Conservation (phyloP, 2,113 vertebrate species). For the Caranx ignobilis region DNA sequence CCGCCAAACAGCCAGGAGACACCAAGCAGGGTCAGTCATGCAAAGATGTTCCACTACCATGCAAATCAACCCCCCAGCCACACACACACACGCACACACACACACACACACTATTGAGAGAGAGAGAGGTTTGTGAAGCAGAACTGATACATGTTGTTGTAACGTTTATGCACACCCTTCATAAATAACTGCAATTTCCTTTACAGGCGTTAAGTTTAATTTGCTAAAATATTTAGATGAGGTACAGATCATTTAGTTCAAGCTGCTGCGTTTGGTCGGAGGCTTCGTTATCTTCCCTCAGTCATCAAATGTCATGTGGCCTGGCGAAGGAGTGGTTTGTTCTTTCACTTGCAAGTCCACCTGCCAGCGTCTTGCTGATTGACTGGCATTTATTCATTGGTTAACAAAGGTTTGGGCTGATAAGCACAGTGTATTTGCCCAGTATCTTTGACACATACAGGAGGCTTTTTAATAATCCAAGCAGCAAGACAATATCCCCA, state of each 20-base stretch:
- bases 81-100: background rate
- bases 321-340: conserved; percentile 11
- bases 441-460: background rate
- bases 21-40: conserved; percentile 67
- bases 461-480: conserved; percentile 34
- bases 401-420: conserved; percentile 44
- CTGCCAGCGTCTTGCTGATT: conserved; percentile 42
- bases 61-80: conserved; percentile 60
- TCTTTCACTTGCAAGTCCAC: conserved; percentile 21
- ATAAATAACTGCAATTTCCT: conserved; percentile 37
- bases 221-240: background rate
- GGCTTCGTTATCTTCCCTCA: conserved; percentile 12
- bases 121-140: conserved; percentile 5
- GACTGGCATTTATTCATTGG: conserved; percentile 41
- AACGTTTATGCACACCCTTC: background rate
- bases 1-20: conserved; percentile 41
- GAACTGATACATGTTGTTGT: conserved; percentile 37
- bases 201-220: conserved; percentile 5
- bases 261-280: conserved; percentile 12
- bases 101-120: background rate
- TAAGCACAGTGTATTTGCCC: conserved; percentile 50
- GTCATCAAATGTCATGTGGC: conserved; percentile 15
- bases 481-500: background rate
- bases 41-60: conserved; percentile 74
- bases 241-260: background rate